These are phyloP conservation scores for Myoxocephalus aenaeus DNA, from an alignment of 2,797 vertebrate genomes.

Conservation along the genomic window DNA sequence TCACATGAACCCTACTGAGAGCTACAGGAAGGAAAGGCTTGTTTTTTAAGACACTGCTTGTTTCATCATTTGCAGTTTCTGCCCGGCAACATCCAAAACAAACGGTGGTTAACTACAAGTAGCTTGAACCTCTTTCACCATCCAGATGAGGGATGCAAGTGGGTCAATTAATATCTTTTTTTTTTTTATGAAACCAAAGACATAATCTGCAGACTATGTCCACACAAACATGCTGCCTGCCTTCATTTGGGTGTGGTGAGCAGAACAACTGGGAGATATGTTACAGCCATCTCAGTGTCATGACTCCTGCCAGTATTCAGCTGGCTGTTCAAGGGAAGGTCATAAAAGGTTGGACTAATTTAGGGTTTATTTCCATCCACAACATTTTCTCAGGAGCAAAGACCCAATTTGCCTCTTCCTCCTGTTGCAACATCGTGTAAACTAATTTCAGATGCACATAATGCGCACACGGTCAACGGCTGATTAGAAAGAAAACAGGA, in stretches of 20 bases:
- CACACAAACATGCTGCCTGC: conserved; percentile 9
- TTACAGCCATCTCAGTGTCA: conserved; percentile 26
- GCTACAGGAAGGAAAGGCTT: conserved; percentile 34
- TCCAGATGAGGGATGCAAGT: conserved; percentile 39
- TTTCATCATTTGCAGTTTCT: conserved; percentile 56
- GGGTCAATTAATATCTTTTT: conserved; percentile 32
- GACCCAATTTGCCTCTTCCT: conserved; percentile 66
- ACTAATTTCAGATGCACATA: conserved; percentile 75
- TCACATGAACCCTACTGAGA: conserved; percentile 46
- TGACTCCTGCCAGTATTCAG: conserved; percentile 46
- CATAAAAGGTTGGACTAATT: conserved; percentile 66
- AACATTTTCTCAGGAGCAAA: conserved; percentile 65
- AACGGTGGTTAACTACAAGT: conserved; percentile 8
- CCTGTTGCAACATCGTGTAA: conserved; percentile 65
- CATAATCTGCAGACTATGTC: conserved; percentile 19
- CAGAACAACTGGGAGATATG: conserved; percentile 32
- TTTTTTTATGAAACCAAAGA: conserved; percentile 53
- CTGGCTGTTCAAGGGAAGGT: conserved; percentile 53
- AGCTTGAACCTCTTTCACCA: conserved; percentile 40
- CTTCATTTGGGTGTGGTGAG: conserved; percentile 7
- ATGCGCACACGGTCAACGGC: conserved; percentile 70
- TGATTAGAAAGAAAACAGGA: conserved; percentile 80
- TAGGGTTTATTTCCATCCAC: conserved; percentile 56
- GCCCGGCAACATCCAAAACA: conserved; percentile 39
- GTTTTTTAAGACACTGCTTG: conserved; percentile 45